Conservation (phyloP, 2,888 invertebrate genomes). For the Onchidella celtica region DNA sequence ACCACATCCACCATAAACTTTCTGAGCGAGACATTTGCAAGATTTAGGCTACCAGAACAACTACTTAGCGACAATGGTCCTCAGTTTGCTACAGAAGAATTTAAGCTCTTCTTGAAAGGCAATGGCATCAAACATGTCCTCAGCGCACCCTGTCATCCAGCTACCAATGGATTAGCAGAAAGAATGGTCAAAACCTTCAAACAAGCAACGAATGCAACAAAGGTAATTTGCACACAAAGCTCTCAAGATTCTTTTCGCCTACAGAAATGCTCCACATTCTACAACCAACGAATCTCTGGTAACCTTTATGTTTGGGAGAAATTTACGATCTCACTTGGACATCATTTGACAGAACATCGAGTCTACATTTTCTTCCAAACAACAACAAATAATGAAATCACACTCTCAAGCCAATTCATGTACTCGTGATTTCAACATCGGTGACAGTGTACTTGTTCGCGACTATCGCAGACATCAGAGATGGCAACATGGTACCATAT, state of each 20-base stretch:
- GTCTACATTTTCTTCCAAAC: neutral
- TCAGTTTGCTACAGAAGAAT: slow-evolving; percentile 19
- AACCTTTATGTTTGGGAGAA: neutral
- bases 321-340: neutral
- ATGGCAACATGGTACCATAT: slow-evolving; percentile 27
- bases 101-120: slow-evolving; percentile 47
- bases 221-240: neutral
- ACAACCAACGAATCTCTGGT: neutral
- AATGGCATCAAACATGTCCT: slow-evolving; percentile 56
- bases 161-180: slow-evolving; percentile 57
- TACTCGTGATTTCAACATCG: neutral
- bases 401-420: neutral
- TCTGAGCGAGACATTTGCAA: neutral
- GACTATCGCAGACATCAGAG: slow-evolving; percentile 8
- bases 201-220: slow-evolving; percentile 7
- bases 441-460: slow-evolving; percentile 8
- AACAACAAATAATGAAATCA: neutral
- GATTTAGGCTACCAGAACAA: neutral
- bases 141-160: slow-evolving; percentile 30
- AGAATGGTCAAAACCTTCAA: slow-evolving; percentile 59
- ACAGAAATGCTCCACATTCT: neutral
- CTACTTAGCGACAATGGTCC: neutral
- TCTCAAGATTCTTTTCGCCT: neutral
- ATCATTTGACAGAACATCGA: neutral
- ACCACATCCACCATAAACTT: neutral